Conservation (phyloP, 1,140 invertebrate species). For the Himalopsyche phryganea region DNA sequence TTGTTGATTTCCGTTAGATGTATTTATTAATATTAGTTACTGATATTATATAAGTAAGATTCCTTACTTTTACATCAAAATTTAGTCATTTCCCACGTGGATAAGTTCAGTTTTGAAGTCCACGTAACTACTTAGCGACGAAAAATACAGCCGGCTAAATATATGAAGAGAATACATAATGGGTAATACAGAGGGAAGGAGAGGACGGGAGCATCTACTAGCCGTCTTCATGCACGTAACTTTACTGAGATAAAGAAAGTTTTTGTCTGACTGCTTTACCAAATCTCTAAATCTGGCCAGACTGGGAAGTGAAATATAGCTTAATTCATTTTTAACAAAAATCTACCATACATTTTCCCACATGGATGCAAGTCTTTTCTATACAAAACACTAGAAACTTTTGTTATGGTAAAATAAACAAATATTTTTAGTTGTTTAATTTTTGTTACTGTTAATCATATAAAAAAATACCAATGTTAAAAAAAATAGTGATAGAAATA, state of each 20-base stretch:
- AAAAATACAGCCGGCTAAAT: conserved; percentile 12
- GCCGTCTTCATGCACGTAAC: conserved; percentile 22
- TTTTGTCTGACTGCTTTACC: conserved; percentile 21
- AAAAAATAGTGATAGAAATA: too few relatives aligned
- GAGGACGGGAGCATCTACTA: neutral
- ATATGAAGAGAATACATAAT: conserved; percentile 17
- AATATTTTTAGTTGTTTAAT: too few relatives aligned
- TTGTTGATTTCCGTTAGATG: too few relatives aligned
- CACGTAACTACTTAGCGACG: conserved; percentile 4
- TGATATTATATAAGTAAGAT: too few relatives aligned
- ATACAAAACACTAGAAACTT: too few relatives aligned
- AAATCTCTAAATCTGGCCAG: conserved; percentile 8
- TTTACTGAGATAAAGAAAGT: conserved; percentile 25
- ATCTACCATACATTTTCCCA: too few relatives aligned
- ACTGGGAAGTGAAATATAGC: conserved; percentile 11
- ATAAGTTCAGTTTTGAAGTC: conserved; percentile 2
- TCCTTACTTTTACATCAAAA: neutral
- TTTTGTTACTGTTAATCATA: too few relatives aligned
- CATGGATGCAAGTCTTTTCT: too few relatives aligned
- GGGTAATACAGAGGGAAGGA: neutral
- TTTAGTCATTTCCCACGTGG: neutral
- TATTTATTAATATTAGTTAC: too few relatives aligned
- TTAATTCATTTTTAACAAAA: neutral
- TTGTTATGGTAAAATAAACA: too few relatives aligned
- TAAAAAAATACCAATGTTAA: too few relatives aligned